Percentiles rank a stretch among this genome's conserved stretches.
phyloP scores from a whole-genome alignment of 2,113 vertebrate species.

The Tauraco erythrolophus region DNA sequence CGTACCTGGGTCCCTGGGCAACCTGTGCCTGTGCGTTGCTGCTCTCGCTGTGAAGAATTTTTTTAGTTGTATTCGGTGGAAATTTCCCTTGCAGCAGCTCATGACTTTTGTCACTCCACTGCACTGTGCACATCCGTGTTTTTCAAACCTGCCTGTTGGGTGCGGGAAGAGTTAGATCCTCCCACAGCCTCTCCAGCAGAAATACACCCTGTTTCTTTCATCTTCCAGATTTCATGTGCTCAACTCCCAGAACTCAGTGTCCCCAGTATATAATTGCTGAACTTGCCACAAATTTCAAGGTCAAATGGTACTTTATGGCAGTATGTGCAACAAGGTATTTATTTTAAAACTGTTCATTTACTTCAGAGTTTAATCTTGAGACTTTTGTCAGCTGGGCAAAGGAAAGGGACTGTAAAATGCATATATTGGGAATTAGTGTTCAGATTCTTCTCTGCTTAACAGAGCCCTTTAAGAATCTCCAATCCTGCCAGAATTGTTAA shows the following conservation, averaged over 20 bases:
- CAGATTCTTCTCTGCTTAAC: neutral
- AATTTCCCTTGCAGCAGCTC: fast-evolving
- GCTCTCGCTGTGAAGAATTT: neutral
- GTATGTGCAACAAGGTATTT: neutral
- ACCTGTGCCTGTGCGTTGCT: neutral
- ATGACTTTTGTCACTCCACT: neutral
- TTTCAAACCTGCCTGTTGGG: fast-evolving
- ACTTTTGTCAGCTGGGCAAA: neutral
- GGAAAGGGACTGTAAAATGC: neutral
- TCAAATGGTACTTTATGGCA: neutral
- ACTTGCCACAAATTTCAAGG: neutral
- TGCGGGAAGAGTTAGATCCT: neutral
- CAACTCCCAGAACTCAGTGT: fast-evolving
- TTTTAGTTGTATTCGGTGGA: neutral
- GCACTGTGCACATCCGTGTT: fast-evolving
- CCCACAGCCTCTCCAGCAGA: neutral
- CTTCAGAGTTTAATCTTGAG: neutral
- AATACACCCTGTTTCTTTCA: fast-evolving
- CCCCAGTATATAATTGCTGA: neutral
- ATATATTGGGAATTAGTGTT: neutral
- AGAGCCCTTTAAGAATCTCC: neutral
- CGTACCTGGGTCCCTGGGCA: neutral
- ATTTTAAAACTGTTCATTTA: neutral
- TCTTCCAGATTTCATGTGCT: fast-evolving
- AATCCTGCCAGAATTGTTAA: neutral